A percentile compares a stretch with the other conserved stretches of the same genome.
Conservation (phyloP, 2,797 vertebrate species). For the Argyrosomus regius region DNA sequence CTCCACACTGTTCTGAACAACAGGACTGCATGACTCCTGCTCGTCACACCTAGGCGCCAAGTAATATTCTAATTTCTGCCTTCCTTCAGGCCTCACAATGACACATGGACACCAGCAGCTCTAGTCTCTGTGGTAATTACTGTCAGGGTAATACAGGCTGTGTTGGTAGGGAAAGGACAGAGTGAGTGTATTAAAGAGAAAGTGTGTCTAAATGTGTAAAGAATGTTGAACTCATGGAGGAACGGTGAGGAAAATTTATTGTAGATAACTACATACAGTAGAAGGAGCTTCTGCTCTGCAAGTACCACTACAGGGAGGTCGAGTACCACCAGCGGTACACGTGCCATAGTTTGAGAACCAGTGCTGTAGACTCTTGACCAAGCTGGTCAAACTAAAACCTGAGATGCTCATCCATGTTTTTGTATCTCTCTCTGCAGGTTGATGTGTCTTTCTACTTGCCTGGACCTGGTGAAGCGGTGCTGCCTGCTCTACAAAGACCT, state of each 20-base stretch:
- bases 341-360: no score
- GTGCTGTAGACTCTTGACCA: no score
- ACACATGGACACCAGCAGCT: constrained; percentile 33
- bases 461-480: constrained; percentile 90
- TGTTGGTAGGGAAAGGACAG: background rate
- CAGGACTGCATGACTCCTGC: constrained; percentile 4
- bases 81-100: constrained; percentile 26
- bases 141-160: background rate
- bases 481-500: constrained; percentile 85
- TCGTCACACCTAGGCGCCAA: constrained; percentile 30
- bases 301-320: no score
- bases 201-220: constrained; percentile 8
- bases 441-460: constrained; percentile 86
- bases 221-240: background rate
- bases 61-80: constrained; percentile 29
- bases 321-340: no score
- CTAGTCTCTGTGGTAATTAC: constrained; percentile 34
- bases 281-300: background rate
- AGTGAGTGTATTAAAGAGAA: background rate
- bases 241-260: background rate
- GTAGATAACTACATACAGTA: background rate
- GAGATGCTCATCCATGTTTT: background rate
- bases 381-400: background rate
- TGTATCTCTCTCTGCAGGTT: constrained; percentile 81
- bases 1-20: background rate